Evolutionary conservation across 2,797 vertebrate genomes (phyloP).

Genomic region (Spea hammondii): DNA sequence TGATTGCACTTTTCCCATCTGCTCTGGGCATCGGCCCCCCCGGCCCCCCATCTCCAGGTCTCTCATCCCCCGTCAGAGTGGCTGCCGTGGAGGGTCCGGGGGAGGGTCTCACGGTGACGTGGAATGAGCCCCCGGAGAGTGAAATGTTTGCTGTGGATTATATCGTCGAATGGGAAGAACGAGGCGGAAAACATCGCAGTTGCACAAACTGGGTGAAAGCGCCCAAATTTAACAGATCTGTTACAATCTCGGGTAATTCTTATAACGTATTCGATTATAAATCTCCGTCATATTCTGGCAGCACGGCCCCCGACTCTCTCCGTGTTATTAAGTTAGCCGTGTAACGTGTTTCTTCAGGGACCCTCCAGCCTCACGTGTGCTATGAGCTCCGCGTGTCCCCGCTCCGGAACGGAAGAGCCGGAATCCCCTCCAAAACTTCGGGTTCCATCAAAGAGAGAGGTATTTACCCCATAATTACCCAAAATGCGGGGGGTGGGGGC

Average conservation of each 20-base stretch:
- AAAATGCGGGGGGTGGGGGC: no score
- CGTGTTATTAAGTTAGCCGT: no score
- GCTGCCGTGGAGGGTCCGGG: slow-evolving; percentile 38
- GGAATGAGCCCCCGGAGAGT: slow-evolving; percentile 60
- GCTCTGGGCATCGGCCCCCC: no score
- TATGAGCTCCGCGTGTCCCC: slow-evolving; percentile 73
- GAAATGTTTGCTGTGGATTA: slow-evolving; percentile 54
- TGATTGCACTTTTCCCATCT: no score
- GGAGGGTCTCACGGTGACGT: slow-evolving; percentile 71
- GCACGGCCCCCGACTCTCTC: no score
- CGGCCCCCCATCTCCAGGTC: slow-evolving; percentile 42
- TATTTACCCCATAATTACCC: slow-evolving; percentile 49
- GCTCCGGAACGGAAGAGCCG: slow-evolving; percentile 59
- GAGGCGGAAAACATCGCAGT: not conserved
- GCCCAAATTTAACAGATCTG: slow-evolving; percentile 11
- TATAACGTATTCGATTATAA: no score
- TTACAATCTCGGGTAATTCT: slow-evolving; percentile 72
- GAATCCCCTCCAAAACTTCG: slow-evolving; percentile 53
- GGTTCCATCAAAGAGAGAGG: slow-evolving; percentile 67
- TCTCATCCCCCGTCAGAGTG: slow-evolving; percentile 57
- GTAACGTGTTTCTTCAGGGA: slow-evolving; percentile 54
- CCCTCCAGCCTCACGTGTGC: slow-evolving; percentile 68
- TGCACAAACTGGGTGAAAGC: slow-evolving; percentile 72
- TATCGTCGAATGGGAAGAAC: slow-evolving; percentile 77
- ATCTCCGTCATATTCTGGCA: no score